These are phyloP conservation scores for Panurus biarmicus DNA, from an alignment of 2,113 vertebrate genomes.

Conservation along the genomic window DNA sequence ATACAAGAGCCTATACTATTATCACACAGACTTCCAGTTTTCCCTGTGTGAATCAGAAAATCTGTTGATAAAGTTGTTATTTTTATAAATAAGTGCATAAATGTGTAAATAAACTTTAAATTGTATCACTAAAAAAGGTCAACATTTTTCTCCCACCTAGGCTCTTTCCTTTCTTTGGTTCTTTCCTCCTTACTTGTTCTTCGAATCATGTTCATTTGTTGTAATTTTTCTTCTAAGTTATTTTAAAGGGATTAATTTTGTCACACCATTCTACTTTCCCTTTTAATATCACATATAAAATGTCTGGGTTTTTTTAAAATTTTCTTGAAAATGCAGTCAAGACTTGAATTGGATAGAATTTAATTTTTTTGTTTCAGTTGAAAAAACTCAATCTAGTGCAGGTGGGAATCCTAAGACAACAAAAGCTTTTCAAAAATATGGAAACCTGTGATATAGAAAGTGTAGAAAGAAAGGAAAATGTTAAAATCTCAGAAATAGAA, in stretches of 20 bases:
- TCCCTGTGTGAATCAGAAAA: neutral
- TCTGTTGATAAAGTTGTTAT: neutral
- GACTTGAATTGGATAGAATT: neutral
- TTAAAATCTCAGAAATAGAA: neutral
- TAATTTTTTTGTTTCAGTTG: neutral
- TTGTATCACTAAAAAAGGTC: neutral
- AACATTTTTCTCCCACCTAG: accelerated
- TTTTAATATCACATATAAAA: neutral
- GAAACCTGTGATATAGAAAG: neutral
- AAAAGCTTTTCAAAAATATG: neutral
- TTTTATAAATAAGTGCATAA: neutral
- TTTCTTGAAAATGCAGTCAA: neutral
- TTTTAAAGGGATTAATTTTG: neutral
- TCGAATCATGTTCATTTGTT: neutral
- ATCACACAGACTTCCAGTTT: neutral
- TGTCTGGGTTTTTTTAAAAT: neutral
- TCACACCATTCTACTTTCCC: neutral
- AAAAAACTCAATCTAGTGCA: neutral
- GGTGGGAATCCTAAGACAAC: neutral
- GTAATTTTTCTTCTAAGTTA: neutral
- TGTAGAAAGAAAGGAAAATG: neutral
- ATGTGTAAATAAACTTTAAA: neutral
- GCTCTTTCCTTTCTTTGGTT: neutral
- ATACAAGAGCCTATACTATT: neutral
- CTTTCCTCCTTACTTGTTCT: neutral